These are phyloP conservation scores for Ptychoptera albimana DNA, from an alignment of 2,888 invertebrate genomes.

Conservation along the genomic window DNA sequence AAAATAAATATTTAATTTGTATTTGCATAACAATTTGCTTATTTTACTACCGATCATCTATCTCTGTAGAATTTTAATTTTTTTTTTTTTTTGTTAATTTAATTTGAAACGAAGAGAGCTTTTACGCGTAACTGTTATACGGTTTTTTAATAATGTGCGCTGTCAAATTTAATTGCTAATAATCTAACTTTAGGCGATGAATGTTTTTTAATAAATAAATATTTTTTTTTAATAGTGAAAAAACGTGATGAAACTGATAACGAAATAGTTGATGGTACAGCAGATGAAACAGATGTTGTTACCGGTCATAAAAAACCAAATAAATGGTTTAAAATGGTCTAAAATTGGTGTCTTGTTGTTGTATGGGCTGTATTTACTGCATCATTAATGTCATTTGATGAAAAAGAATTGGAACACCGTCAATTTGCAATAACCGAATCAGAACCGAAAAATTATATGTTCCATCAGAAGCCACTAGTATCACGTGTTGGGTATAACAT, in stretches of 20 bases:
- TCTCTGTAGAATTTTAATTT: no score
- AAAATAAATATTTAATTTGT: no score
- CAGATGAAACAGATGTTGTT: constrained; percentile 2
- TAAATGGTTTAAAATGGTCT: constrained; percentile 16
- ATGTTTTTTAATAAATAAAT: no score
- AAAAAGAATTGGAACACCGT: constrained; percentile 35
- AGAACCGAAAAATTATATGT: constrained; percentile 4
- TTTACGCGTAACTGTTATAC: no score
- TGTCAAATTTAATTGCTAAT: no score
- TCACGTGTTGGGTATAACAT: constrained; percentile 34
- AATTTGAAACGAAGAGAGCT: no score
- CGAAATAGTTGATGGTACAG: background rate
- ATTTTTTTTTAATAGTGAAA: background rate
- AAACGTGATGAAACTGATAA: background rate
- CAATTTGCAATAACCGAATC: background rate
- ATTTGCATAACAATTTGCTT: no score
- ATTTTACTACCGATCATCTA: no score
- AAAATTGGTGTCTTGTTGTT: constrained; percentile 38
- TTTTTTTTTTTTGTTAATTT: no score
- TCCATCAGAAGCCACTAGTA: constrained; percentile 19
- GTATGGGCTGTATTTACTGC: constrained; percentile 54
- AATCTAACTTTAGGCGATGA: no score
- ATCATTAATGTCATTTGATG: constrained; percentile 50
- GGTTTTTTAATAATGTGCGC: no score
- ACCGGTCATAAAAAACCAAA: constrained; percentile 1